Percentiles rank a stretch among this genome's conserved stretches.
phyloP scores from a whole-genome alignment of 1,140 invertebrate species.

The Trypoxylus dichotomus region DNA sequence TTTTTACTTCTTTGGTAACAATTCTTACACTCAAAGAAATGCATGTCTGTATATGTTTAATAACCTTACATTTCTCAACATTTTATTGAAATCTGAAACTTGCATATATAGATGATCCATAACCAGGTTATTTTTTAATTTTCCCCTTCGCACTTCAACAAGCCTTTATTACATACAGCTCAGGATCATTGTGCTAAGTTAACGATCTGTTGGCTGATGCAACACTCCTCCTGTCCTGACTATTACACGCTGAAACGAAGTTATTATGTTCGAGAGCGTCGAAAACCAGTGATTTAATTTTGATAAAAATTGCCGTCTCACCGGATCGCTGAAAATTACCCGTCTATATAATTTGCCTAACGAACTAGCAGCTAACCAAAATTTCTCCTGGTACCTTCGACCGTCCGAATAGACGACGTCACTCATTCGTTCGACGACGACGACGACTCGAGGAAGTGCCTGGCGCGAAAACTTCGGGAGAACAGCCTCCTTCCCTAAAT shows the following conservation, averaged over 20 bases:
- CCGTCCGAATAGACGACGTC: slow-evolving; percentile 15
- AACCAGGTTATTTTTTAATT: no score
- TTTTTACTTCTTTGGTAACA: no score
- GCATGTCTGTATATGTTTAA: no score
- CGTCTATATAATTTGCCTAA: slow-evolving; percentile 39
- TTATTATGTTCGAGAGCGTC: background rate
- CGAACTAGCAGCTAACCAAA: slow-evolving; percentile 38
- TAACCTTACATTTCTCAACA: no score
- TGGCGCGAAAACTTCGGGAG: slow-evolving; percentile 8
- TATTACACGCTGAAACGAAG: slow-evolving; percentile 10
- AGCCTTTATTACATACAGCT: background rate
- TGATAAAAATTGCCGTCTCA: slow-evolving; percentile 37
- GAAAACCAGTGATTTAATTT: slow-evolving; percentile 36
- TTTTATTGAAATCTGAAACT: no score
- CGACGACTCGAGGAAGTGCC: background rate
- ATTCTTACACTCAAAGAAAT: no score
- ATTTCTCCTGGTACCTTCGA: slow-evolving; percentile 30
- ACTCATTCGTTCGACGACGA: slow-evolving; percentile 30
- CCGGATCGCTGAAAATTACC: slow-evolving; percentile 29
- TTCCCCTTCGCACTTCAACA: background rate
- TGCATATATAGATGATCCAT: no score
- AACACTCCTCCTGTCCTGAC: background rate
- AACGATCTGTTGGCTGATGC: slow-evolving; percentile 24
- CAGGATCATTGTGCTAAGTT: background rate
- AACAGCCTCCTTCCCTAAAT: slow-evolving; percentile 31